phyloP scores from a whole-genome alignment of 2,888 invertebrate species.

The Rutpela maculata region DNA sequence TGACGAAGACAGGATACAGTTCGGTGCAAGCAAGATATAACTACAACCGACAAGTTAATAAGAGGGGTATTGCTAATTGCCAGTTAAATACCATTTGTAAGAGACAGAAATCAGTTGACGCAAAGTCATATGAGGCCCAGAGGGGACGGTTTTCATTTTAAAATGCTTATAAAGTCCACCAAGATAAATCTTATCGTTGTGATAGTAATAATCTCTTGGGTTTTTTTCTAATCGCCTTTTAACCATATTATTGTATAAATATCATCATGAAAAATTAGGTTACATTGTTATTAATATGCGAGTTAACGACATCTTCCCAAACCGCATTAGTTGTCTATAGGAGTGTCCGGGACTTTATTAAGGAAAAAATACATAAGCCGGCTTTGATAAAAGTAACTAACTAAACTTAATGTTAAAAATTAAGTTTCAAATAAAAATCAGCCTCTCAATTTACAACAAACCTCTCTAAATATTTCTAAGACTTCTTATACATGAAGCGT shows the following conservation, averaged over 20 bases:
- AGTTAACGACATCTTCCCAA: background rate
- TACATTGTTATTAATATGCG: background rate
- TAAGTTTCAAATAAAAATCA: too few relatives aligned
- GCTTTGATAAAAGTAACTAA: too few relatives aligned
- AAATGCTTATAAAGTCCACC: conserved; percentile 4
- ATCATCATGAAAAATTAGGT: background rate
- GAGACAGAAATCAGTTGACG: conserved; percentile 57
- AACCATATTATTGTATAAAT: background rate
- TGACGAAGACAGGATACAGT: conserved; percentile 58
- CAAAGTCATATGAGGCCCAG: conserved; percentile 33
- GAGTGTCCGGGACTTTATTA: background rate
- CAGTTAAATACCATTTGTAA: conserved; percentile 60
- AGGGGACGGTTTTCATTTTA: conserved; percentile 22
- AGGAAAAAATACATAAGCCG: too few relatives aligned
- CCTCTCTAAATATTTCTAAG: too few relatives aligned
- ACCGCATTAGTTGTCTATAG: background rate
- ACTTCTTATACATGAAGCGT: too few relatives aligned
- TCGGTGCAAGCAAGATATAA: conserved; percentile 30
- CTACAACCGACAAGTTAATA: conserved; percentile 58
- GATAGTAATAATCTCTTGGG: background rate
- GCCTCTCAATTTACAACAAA: too few relatives aligned
- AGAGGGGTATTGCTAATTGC: conserved; percentile 64
- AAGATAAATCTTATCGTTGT: conserved; percentile 7
- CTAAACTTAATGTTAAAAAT: too few relatives aligned
- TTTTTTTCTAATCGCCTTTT: background rate